Evolutionary conservation across 2,113 vertebrate species (phyloP).

Genomic region (Aegypius monachus): DNA sequence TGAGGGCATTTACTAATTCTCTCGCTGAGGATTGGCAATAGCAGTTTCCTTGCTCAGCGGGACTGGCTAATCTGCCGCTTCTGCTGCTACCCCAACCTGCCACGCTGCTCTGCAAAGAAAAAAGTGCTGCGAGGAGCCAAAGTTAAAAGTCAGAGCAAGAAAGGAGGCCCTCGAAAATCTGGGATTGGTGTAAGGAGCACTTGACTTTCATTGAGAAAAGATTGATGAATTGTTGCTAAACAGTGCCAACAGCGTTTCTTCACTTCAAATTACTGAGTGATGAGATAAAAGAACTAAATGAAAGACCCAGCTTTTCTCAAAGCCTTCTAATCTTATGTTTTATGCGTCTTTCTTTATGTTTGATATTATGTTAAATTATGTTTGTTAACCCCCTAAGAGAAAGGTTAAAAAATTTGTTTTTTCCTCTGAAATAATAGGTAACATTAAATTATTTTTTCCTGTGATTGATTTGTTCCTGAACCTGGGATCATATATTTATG

Average conservation of each 20-base stretch:
- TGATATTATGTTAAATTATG: not conserved
- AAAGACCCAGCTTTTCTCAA: not conserved
- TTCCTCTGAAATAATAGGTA: not conserved
- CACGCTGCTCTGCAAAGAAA: not conserved
- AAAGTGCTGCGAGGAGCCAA: not conserved
- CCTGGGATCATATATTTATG: not conserved
- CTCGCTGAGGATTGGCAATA: not conserved
- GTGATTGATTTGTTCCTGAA: not conserved
- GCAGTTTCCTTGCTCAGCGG: not conserved
- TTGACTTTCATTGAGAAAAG: not conserved
- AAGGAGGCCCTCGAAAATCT: not conserved
- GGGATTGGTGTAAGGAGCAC: not conserved
- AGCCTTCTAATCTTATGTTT: not conserved
- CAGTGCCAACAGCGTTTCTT: not conserved
- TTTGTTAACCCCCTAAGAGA: not conserved
- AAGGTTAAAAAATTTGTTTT: not conserved
- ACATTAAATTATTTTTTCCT: not conserved
- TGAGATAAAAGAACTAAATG: slow-evolving; percentile 8
- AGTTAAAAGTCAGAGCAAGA: not conserved
- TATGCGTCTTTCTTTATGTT: slow-evolving; percentile 6
- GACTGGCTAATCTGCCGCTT: not conserved
- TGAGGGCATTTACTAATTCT: not conserved
- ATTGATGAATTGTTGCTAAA: slow-evolving; percentile 7
- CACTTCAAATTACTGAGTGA: not conserved
- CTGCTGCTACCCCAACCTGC: not conserved